Conservation (phyloP, 92 coral and sea anemone genomes). For the Phenganax stokvisi region DNA sequence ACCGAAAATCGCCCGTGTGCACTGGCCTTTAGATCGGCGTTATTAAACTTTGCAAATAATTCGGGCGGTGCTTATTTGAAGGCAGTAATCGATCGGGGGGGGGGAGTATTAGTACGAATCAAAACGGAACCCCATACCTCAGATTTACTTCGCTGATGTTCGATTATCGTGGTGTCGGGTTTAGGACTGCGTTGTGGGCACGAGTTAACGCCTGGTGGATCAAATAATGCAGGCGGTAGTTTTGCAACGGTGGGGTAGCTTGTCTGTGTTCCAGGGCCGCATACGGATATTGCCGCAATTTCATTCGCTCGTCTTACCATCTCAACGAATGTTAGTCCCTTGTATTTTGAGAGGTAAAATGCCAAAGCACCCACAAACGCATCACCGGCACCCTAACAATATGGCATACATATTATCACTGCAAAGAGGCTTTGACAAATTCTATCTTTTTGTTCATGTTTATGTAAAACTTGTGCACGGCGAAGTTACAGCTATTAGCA, state of each 20-base stretch:
- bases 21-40: no score
- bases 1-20: no score
- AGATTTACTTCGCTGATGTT: background rate
- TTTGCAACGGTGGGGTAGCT: constrained; percentile 73
- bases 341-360: constrained; percentile 81
- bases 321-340: constrained; percentile 81
- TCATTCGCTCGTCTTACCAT: constrained; percentile 87
- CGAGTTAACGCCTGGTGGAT: constrained; percentile 37
- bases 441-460: no score
- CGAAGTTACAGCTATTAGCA: no score
- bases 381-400: constrained; percentile 94
- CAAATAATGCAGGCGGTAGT: constrained; percentile 71
- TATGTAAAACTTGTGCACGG: no score
- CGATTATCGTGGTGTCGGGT: constrained; percentile 13
- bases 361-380: constrained; percentile 98
- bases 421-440: no score
- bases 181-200: constrained; percentile 29
- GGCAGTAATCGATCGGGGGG: no score
- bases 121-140: background rate
- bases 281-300: constrained; percentile 79
- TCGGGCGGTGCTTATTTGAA: no score
- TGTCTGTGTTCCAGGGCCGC: constrained; percentile 83
- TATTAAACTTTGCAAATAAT: no score
- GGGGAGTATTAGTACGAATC: no score
- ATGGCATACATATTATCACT: no score